Evolutionary conservation across 1,140 invertebrate genomes (phyloP), one percentile per base, ranked within the genome.

Genomic region (Vanessa atalanta): DNA sequence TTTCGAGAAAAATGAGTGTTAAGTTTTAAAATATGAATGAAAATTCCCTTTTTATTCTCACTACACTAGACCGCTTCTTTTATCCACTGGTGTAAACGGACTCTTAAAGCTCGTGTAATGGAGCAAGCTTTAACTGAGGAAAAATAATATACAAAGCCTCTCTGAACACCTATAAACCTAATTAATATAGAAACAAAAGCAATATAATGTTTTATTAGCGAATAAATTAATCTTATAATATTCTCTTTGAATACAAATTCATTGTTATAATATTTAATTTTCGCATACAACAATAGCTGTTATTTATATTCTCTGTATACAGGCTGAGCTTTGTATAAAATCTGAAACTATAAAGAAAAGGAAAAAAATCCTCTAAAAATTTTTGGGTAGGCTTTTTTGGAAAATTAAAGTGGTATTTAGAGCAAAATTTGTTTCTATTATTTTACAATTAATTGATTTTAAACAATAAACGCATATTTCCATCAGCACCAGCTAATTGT

Each of bases 111-210:
- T n/a, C 8, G 11, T 11, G 23, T 60, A 26, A 60, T 60, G 23
- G 23, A 1, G 55, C 55, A 23, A 26, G 23, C 4, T 60, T 20
- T 26, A 13, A 26, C 14, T 23, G 20, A 60, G 12, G 20, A 60
- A 60, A 26, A 60, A 60, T 26, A 60, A 60, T 60, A 60, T 60
- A 60, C 23, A 60, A 26, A 20, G 55, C 20, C 55, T 60, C 53
- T 57, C 20, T 20, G 23, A 60, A 13, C 55, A 60, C 55, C 20
- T 23, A 60, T 60, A 60, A 60, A 60, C 23, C 0, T 60, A 60
- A 60, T 60, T 60, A 60, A 26, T 26, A 60, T 11, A n/a, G 37
- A 43, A 60, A 60, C 55, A 60, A 60, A n/a, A 60, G 20, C 55
- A 11, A 26, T 26, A 14, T 60, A 11, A 5, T 26, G 55, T 60